phyloP scores from a whole-genome alignment of 2,888 invertebrate genomes.

The Epistrophella euchroma region DNA sequence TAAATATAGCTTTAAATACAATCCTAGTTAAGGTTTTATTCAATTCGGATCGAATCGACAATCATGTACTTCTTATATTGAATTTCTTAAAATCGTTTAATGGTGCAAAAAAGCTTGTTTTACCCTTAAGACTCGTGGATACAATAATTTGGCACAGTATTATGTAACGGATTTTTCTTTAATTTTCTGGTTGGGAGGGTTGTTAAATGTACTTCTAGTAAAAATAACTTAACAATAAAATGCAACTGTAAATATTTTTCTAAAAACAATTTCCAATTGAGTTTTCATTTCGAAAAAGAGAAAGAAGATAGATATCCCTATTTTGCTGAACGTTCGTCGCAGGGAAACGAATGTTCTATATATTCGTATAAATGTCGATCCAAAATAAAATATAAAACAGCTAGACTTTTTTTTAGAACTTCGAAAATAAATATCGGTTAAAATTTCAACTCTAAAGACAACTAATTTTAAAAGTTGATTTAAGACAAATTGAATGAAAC shows the following conservation, averaged over 20 bases:
- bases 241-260: conserved; percentile 45
- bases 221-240: conserved; percentile 14
- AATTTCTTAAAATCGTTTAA: conserved; percentile 34
- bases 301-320: too few species aligned
- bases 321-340: too few species aligned
- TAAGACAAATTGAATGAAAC: too few species aligned
- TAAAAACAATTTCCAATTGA: not conserved
- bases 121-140: conserved; percentile 38
- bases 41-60: conserved; percentile 42
- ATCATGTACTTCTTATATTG: conserved; percentile 25
- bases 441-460: too few species aligned
- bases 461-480: too few species aligned
- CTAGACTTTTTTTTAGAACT: too few species aligned
- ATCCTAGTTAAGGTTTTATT: conserved; percentile 53
- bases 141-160: conserved; percentile 76
- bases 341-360: too few species aligned
- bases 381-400: too few species aligned
- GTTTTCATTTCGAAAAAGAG: not conserved
- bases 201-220: conserved; percentile 14
- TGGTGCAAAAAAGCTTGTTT: conserved; percentile 38
- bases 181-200: conserved; percentile 32
- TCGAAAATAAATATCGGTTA: too few species aligned
- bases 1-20: conserved; percentile 51
- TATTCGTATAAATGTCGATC: too few species aligned
- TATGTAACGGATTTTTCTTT: conserved; percentile 59